A percentile compares a stretch with the other conserved stretches of the same genome.
phyloP scores from a whole-genome alignment of 2,113 vertebrate species.

The Sciurus niger region DNA sequence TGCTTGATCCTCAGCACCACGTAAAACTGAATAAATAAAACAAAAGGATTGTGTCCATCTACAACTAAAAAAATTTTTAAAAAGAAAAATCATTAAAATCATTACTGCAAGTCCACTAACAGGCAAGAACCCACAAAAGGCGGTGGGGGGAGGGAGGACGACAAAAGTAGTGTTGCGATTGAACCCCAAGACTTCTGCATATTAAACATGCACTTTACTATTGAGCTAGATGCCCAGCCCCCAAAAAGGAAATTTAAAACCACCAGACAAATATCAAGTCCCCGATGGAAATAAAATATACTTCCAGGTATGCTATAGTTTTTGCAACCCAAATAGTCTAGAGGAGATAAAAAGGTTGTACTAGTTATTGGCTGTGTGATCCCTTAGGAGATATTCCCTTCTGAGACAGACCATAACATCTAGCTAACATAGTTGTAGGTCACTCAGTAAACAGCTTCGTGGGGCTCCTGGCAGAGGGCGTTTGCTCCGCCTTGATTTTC shows the following conservation, averaged over 20 bases:
- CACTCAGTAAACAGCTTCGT: neutral
- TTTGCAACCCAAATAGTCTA: neutral
- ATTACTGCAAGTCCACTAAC: neutral
- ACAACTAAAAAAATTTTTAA: neutral
- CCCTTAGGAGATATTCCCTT: too few species aligned
- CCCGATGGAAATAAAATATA: neutral
- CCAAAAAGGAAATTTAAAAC: neutral
- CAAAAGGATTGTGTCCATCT: too few species aligned
- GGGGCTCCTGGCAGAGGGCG: neutral
- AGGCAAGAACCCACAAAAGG: neutral
- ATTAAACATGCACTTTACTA: neutral
- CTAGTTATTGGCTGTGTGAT: neutral
- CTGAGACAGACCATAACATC: too few species aligned
- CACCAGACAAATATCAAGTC: neutral
- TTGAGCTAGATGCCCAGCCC: neutral
- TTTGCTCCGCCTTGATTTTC: accelerated
- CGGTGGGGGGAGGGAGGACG: too few species aligned
- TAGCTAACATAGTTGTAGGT: too few species aligned
- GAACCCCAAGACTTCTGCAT: neutral
- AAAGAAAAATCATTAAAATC: neutral
- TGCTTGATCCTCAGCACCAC: too few species aligned
- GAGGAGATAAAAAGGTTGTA: neutral
- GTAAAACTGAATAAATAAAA: too few species aligned
- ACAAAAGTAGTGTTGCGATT: neutral
- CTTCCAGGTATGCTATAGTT: neutral